Conservation (phyloP, 2,888 invertebrate species). For the Hydroisotoma schaefferi region DNA sequence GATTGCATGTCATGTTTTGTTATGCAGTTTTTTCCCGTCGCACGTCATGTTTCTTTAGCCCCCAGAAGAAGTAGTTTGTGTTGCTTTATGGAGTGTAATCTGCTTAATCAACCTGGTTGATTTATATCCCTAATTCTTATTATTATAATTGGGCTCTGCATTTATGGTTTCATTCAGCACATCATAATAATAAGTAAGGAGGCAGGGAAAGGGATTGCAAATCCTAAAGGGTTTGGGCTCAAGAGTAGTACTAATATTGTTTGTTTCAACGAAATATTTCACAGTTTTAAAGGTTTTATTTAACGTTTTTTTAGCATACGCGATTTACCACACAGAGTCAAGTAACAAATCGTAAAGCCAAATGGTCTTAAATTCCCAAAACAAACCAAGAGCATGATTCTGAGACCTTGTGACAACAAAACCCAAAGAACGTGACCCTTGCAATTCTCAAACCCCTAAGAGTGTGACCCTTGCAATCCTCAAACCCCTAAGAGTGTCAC, state of each 20-base stretch:
- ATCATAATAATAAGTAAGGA: no score
- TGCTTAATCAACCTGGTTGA: slow-evolving; percentile 27
- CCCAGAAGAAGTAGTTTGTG: neutral
- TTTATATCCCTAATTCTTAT: slow-evolving; percentile 29
- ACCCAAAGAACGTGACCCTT: neutral
- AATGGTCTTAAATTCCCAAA: no score
- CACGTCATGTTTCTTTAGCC: neutral
- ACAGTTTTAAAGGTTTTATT: neutral
- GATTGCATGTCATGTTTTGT: no score
- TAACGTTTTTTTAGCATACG: no score
- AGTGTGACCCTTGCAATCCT: neutral
- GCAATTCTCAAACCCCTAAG: neutral
- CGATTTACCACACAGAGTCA: no score
- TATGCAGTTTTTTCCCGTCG: slow-evolving; percentile 3
- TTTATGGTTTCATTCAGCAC: slow-evolving; percentile 4
- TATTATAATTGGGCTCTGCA: slow-evolving; percentile 31
- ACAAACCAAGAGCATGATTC: neutral
- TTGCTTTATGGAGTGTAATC: no score
- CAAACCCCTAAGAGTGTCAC: neutral
- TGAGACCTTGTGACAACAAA: neutral
- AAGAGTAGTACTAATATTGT: neutral
- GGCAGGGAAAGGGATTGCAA: neutral
- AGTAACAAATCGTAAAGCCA: no score
- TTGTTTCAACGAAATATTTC: neutral
- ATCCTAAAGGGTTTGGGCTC: neutral